Evolutionary conservation across 2,888 invertebrate genomes (phyloP).

Genomic region (Nomada hirtipes): DNA sequence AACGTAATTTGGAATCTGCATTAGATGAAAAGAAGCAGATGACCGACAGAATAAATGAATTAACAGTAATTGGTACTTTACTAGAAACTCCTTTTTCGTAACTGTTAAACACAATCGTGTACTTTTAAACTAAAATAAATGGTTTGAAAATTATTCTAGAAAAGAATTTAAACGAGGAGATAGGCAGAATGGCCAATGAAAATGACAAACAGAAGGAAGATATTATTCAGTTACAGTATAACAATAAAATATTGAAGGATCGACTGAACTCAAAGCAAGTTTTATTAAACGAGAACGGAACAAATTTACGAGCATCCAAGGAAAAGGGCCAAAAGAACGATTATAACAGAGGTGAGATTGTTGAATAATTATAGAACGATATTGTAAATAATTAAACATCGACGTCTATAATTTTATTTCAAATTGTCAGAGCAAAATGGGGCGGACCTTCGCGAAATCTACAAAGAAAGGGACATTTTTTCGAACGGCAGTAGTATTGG

Average conservation of each 20-base stretch:
- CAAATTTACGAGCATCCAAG: constrained; percentile 55
- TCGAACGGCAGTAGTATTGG: constrained; percentile 18
- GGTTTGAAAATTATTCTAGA: constrained; percentile 79
- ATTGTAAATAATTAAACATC: neutral
- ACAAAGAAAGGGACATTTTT: constrained; percentile 22
- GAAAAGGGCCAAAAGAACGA: constrained; percentile 72
- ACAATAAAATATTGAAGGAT: constrained; percentile 72
- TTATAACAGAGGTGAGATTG: constrained; percentile 68
- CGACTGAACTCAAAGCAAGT: constrained; percentile 55
- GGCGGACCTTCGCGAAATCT: constrained; percentile 18
- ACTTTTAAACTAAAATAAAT: neutral
- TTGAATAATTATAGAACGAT: constrained; percentile 11
- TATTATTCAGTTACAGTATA: constrained; percentile 84
- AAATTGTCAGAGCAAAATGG: constrained; percentile 28
- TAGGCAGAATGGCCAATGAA: constrained; percentile 84
- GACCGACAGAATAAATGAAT: constrained; percentile 86
- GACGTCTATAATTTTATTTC: neutral
- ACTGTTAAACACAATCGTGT: neutral
- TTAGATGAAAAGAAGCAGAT: constrained; percentile 86
- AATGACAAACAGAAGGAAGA: constrained; percentile 84
- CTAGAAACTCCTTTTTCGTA: constrained; percentile 3
- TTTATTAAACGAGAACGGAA: constrained; percentile 43
- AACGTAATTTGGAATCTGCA: constrained; percentile 86
- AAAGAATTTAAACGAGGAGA: constrained; percentile 85
- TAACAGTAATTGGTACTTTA: constrained; percentile 86